These are phyloP conservation scores for Euclidia mi DNA, from an alignment of 2,888 invertebrate genomes.

Conservation along the genomic window DNA sequence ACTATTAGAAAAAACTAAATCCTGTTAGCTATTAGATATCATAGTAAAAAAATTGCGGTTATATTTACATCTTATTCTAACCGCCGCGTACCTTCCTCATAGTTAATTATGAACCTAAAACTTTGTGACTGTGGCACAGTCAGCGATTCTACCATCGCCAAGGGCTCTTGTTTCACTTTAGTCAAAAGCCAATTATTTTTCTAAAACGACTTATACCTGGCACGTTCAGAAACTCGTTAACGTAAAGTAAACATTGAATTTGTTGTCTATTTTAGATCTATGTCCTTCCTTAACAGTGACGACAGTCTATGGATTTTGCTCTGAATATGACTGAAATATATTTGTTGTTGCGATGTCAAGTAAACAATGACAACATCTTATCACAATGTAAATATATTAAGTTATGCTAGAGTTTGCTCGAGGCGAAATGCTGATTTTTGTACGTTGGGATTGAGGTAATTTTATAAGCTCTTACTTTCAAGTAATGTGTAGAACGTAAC, in stretches of 20 bases:
- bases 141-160: not conserved
- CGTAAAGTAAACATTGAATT: constrained; percentile 14
- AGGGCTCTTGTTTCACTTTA: constrained; percentile 25
- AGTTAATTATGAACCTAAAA: constrained; percentile 1
- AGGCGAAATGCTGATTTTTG: no score
- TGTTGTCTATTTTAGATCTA: constrained; percentile 16
- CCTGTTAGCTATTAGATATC: no score
- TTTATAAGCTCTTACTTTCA: no score
- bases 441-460: no score
- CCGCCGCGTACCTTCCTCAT: not conserved
- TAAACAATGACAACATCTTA: no score
- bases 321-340: no score
- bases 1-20: no score
- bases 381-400: no score
- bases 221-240: constrained; percentile 11
- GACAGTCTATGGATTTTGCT: no score
- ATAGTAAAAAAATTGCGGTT: not conserved
- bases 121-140: not conserved
- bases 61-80: not conserved
- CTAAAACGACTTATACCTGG: constrained; percentile 16
- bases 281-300: constrained; percentile 17
- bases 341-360: no score
- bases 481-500: no score
- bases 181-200: constrained; percentile 47
- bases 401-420: no score